Percentiles rank a stretch among this genome's conserved stretches.
phyloP scores from a whole-genome alignment of 2,113 vertebrate species.

The Eonycteris spelaea region DNA sequence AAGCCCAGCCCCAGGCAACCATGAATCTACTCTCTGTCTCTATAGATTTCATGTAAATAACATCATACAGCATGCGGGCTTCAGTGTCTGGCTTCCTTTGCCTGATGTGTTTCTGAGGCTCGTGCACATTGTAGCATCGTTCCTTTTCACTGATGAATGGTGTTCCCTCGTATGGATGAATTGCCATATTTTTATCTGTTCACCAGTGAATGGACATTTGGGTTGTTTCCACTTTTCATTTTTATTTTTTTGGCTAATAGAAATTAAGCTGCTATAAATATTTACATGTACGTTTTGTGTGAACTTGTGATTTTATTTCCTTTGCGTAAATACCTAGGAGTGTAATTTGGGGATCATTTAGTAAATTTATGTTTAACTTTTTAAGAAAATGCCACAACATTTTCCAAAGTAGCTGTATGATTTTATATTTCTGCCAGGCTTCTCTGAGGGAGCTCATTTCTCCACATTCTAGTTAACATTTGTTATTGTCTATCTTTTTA shows the following conservation, averaged over 20 bases:
- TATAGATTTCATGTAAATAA: fast-evolving
- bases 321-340: background rate
- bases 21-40: too few relatives aligned
- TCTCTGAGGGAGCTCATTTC: background rate
- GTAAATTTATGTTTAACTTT: background rate
- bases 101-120: fast-evolving
- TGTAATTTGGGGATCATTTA: background rate
- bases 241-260: too few relatives aligned
- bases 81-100: background rate
- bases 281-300: background rate
- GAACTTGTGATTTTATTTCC: background rate
- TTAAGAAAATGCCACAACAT: background rate
- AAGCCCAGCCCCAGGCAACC: background rate
- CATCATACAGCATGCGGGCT: fast-evolving
- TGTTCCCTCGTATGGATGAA: fast-evolving
- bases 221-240: background rate
- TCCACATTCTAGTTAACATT: background rate
- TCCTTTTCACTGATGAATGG: too few relatives aligned
- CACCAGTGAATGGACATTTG: too few relatives aligned
- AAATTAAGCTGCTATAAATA: background rate
- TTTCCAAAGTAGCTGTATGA: background rate
- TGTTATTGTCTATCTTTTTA: slow-evolving; percentile 25
- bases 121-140: fast-evolving
- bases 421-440: background rate
- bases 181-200: fast-evolving